Conservation (phyloP, 2,888 invertebrate genomes). For the Cantharis nigra region DNA sequence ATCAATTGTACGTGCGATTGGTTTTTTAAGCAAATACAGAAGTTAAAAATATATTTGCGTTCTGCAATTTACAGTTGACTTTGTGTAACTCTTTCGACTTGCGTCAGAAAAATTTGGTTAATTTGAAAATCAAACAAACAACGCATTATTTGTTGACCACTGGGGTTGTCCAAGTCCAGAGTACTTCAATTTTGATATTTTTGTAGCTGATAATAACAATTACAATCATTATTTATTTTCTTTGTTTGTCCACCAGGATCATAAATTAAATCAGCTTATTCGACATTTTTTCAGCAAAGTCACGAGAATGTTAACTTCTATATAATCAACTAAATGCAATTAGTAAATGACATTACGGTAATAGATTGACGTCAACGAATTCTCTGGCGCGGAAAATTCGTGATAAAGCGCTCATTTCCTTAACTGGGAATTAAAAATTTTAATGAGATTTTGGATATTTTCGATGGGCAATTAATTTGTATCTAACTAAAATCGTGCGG, state of each 20-base stretch:
- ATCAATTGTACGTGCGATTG: background rate
- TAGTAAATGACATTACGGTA: background rate
- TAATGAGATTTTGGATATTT: background rate
- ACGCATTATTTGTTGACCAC: background rate
- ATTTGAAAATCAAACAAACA: background rate
- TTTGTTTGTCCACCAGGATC: background rate
- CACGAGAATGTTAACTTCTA: background rate
- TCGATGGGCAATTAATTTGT: background rate
- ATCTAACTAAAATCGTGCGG: background rate
- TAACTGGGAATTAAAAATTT: background rate
- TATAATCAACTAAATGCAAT: background rate
- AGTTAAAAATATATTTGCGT: background rate
- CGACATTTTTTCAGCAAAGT: background rate
- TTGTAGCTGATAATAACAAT: background rate
- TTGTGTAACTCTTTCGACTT: background rate
- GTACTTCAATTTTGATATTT: background rate
- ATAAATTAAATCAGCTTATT: background rate
- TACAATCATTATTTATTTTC: background rate
- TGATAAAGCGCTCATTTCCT: background rate
- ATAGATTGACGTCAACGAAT: background rate
- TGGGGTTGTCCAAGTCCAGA: background rate
- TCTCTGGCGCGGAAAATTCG: background rate
- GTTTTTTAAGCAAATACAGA: background rate
- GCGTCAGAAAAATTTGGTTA: background rate
- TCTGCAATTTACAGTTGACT: background rate